Evolutionary conservation across 2,888 invertebrate genomes (phyloP).

Genomic region (Deilephila porcellus): DNA sequence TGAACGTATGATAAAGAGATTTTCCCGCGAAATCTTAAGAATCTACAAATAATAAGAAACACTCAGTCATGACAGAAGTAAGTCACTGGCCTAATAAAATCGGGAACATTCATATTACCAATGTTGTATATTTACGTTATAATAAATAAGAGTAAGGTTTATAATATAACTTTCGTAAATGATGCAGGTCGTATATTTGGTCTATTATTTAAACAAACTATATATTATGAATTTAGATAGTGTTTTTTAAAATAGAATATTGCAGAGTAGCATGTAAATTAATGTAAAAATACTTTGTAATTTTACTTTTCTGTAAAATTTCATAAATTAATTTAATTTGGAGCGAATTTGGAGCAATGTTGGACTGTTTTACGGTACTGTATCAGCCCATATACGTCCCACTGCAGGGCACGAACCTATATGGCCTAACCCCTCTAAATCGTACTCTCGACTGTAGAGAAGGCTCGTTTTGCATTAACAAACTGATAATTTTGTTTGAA

Average conservation of each 20-base stretch:
- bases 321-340: no score
- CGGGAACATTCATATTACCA: background rate
- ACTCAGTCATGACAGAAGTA: slow-evolving; percentile 18
- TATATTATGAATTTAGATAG: background rate
- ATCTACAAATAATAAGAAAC: background rate
- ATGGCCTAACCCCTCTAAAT: no score
- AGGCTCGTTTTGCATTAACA: no score
- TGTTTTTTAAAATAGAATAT: background rate
- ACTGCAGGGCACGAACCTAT: no score
- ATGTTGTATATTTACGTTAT: slow-evolving; percentile 13
- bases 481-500: no score
- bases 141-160: background rate
- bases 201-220: background rate
- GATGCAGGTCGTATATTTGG: background rate
- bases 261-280: no score
- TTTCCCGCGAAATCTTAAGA: background rate
- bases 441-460: no score
- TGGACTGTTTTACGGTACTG: no score
- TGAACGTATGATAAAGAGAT: background rate
- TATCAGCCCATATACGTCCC: no score
- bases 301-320: no score
- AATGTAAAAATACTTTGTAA: no score
- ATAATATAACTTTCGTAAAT: background rate
- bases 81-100: slow-evolving; percentile 8
- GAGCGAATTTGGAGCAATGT: no score